phyloP scores from a whole-genome alignment of 2,888 invertebrate species.

The Yponomeuta malinellus region DNA sequence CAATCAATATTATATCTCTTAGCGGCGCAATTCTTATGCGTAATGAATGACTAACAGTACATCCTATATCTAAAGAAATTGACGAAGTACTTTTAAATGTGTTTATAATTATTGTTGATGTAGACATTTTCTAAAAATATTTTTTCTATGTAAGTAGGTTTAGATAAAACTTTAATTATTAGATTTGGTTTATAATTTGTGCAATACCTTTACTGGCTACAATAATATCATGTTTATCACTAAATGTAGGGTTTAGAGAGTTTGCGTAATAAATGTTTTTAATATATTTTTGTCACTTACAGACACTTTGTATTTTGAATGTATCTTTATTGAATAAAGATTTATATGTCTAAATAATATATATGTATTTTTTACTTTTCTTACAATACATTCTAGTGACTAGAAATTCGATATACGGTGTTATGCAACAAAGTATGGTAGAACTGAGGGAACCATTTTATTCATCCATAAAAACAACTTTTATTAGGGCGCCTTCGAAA shows the following conservation, averaged over 20 bases:
- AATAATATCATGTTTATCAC: not conserved
- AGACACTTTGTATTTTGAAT: conserved; percentile 17
- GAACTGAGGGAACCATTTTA: too few species aligned
- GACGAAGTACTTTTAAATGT: not conserved
- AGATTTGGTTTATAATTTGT: not conserved
- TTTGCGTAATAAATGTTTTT: conserved; percentile 14
- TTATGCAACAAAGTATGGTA: too few species aligned
- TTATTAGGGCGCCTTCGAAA: too few species aligned
- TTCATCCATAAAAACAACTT: too few species aligned
- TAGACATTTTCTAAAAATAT: not conserved
- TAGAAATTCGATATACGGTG: not conserved
- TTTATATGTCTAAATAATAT: not conserved
- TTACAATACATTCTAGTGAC: not conserved
- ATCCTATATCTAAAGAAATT: not conserved
- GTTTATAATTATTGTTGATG: not conserved
- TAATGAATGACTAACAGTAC: too few species aligned
- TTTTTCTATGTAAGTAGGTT: not conserved
- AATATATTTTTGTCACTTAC: conserved; percentile 18
- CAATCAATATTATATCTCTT: too few species aligned
- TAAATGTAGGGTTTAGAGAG: conserved; percentile 7
- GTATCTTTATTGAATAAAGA: conserved; percentile 16
- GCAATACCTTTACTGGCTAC: too few species aligned
- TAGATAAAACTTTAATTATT: not conserved
- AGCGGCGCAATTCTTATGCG: too few species aligned
- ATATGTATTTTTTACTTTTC: not conserved